phyloP scores from a whole-genome alignment of 2,888 invertebrate genomes.

The Automeris io region DNA sequence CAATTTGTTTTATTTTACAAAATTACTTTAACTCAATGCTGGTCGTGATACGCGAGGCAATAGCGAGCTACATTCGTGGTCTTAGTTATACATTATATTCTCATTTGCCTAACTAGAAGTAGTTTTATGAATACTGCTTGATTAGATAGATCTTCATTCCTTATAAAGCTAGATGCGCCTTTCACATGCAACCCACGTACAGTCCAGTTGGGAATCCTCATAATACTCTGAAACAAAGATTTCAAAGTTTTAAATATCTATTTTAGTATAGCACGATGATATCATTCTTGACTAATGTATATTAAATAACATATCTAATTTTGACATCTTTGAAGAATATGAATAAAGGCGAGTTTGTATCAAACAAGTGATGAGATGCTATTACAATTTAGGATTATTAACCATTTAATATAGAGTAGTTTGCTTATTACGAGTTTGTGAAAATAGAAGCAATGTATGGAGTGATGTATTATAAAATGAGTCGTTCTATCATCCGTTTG shows the following conservation, averaged over 20 bases:
- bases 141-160: conserved; percentile 71
- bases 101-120: conserved; percentile 52
- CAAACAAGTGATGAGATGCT: no score
- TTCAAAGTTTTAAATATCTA: conserved; percentile 1
- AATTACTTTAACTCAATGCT: conserved; percentile 13
- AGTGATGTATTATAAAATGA: no score
- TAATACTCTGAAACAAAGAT: conserved; percentile 49
- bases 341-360: no score
- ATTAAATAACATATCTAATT: conserved; percentile 2
- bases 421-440: no score
- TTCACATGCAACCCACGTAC: conserved; percentile 42
- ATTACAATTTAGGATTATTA: no score
- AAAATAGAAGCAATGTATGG: no score
- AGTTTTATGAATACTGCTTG: conserved; percentile 72
- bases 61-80: conserved; percentile 44
- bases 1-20: neutral
- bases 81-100: conserved; percentile 36
- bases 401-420: no score
- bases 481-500: no score
- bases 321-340: neutral
- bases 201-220: conserved; percentile 41
- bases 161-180: conserved; percentile 49
- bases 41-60: conserved; percentile 48
- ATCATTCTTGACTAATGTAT: conserved; percentile 4
- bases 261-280: conserved; percentile 2